Base-by-base conservation (phyloP, 1,140 invertebrate species). In the Bombus huntii region DNA sequence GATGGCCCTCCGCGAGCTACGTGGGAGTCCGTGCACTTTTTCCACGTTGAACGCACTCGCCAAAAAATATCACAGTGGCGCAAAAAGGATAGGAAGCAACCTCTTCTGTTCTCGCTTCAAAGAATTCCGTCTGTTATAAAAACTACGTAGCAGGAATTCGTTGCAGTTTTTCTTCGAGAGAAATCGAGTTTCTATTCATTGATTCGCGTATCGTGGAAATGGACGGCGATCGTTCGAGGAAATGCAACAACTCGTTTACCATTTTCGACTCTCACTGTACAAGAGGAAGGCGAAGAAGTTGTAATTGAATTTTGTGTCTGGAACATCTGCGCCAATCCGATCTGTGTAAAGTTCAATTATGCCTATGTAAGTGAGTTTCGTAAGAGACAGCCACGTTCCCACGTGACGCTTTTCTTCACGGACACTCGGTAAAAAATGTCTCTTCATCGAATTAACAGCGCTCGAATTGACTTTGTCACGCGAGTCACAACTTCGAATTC, bases 1-100 rank as follows among this genome's bases (percentile, higher is more conserved):
- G 81, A 90, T 73, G 62, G 83, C 42, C 83, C 89, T 86, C 74
- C 71, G 39, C 81, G 53, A 44, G 82, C 88, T 85, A 85, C 82
- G 85, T 87, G 81, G 83, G 83, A 82, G 83, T 89, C 76, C 34
- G 22, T 75, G 57, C 71, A 68, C 74, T 65, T 82, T 86, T 59
- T 47, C 68, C 65, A 44, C 39, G 42, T 70, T 44, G 44, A 53
- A 53, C 47, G 47, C 47, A 6, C 18, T 34, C 31, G 62, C 47
- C 37, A 37, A 83, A 75, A 66, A 62, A 79, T 72, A 83, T 42
- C 74, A 5, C 2, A 31, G 72, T 6, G n/a, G 9, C 15, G 39
- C 25, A 34, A 22, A 10, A 68, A 25, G n/a, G 12, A 59, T 9
- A 22, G 47, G 18, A 22, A 22, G 0, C 4, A n/a, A n/a, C 3